Percentiles rank a stretch among this genome's conserved stretches.
Conservation (phyloP, 2,113 vertebrate species). For the Tauraco erythrolophus region DNA sequence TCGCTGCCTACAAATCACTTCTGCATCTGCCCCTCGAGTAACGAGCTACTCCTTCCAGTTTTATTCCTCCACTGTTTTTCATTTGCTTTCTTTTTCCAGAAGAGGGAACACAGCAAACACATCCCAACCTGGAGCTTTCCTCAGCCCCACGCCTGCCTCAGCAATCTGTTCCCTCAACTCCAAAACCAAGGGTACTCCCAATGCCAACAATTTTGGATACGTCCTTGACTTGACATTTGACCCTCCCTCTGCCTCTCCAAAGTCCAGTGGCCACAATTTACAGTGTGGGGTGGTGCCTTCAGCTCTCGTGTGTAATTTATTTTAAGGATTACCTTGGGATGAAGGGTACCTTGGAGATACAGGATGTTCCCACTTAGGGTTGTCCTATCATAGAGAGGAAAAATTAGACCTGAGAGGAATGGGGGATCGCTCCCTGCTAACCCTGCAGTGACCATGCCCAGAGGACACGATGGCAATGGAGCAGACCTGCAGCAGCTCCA, state of each 20-base stretch:
- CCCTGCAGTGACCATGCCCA: background rate
- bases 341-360: background rate
- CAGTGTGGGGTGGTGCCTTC: background rate
- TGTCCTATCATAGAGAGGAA: background rate
- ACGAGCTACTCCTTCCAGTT: background rate
- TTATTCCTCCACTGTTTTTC: background rate
- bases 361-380: background rate
- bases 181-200: background rate
- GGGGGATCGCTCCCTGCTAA: background rate
- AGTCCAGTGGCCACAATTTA: background rate
- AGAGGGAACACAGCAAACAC: background rate
- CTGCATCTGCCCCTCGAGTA: background rate
- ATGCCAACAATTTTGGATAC: background rate
- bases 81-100: background rate
- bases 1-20: background rate
- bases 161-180: background rate
- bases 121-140: background rate
- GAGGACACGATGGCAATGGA: background rate
- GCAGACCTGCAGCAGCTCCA: background rate
- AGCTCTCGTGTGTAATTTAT: background rate
- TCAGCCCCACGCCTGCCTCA: fast-evolving
- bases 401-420: background rate
- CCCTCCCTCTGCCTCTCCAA: fast-evolving
- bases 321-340: background rate
- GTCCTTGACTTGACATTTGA: background rate